Evolutionary conservation across 2,888 invertebrate genomes (phyloP).

Genomic region (Antheraea assamensis): DNA sequence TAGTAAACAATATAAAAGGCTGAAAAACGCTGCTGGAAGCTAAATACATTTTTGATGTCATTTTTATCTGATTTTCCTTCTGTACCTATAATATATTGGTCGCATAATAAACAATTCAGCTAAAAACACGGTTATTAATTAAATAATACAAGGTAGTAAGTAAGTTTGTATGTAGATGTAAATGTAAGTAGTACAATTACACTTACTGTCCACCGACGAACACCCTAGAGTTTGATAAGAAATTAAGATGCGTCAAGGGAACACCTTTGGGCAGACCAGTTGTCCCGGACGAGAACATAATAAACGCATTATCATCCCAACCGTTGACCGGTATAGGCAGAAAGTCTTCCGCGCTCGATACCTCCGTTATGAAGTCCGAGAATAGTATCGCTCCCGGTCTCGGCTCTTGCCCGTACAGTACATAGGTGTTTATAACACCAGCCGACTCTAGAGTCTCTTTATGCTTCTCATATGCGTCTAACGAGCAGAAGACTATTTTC

Average conservation of each 20-base stretch:
- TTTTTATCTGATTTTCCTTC: no score
- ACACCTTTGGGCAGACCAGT: conserved; percentile 47
- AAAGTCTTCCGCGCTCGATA: conserved; percentile 29
- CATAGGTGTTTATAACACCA: not conserved
- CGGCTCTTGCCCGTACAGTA: conserved; percentile 21
- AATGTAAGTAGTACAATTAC: not conserved
- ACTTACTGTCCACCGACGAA: conserved; percentile 27
- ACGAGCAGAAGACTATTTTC: conserved; percentile 41
- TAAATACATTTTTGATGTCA: no score
- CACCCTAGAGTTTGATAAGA: conserved; percentile 24
- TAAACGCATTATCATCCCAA: conserved; percentile 34
- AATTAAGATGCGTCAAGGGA: conserved; percentile 39
- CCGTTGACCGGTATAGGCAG: conserved; percentile 36
- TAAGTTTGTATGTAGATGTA: no score
- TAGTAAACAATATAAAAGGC: no score
- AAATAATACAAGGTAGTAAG: no score
- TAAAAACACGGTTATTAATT: no score
- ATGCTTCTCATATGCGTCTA: conserved; percentile 29
- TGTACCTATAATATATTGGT: no score
- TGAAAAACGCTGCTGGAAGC: no score
- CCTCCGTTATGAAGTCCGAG: conserved; percentile 24
- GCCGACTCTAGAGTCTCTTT: conserved; percentile 12
- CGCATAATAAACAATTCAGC: no score
- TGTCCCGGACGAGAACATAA: conserved; percentile 46
- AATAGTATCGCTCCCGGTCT: conserved; percentile 20